Percentiles rank a stretch among this genome's conserved stretches.
These are phyloP conservation scores for Agrochola macilenta DNA, from an alignment of 2,888 invertebrate genomes.

Conservation along the genomic window DNA sequence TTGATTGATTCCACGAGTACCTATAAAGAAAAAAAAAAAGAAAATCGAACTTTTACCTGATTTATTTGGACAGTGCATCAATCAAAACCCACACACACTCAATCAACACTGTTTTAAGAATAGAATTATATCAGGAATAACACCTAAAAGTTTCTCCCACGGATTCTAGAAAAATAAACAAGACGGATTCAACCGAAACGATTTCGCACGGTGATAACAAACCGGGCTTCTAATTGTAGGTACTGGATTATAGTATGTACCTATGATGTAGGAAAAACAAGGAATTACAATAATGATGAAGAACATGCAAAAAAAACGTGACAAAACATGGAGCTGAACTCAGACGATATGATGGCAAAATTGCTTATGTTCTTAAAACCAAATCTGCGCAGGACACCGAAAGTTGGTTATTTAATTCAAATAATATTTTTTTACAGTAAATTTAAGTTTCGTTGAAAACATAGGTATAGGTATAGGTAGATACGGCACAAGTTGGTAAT, in stretches of 20 bases:
- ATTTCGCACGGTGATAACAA: conserved; percentile 53
- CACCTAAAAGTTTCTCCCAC: conserved; percentile 34
- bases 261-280: neutral
- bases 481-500: neutral
- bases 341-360: neutral
- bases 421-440: neutral
- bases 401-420: neutral
- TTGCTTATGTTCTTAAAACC: neutral
- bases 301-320: neutral
- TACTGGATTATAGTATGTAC: neutral
- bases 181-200: conserved; percentile 12
- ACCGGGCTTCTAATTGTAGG: neutral
- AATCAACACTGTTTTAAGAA: conserved; percentile 32
- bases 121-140: conserved; percentile 8
- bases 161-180: conserved; percentile 41
- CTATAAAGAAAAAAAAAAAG: neutral
- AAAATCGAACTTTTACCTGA: neutral
- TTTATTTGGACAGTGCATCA: conserved; percentile 34
- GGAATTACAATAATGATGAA: neutral
- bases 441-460: neutral
- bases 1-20: neutral
- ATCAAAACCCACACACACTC: conserved; percentile 27
- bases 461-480: too few relatives aligned
- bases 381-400: neutral
- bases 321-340: neutral